Evolutionary conservation across 1,140 invertebrate genomes (phyloP), one percentile per base, ranked within the genome.

Genomic region (Tetragnatha versicolor): DNA sequence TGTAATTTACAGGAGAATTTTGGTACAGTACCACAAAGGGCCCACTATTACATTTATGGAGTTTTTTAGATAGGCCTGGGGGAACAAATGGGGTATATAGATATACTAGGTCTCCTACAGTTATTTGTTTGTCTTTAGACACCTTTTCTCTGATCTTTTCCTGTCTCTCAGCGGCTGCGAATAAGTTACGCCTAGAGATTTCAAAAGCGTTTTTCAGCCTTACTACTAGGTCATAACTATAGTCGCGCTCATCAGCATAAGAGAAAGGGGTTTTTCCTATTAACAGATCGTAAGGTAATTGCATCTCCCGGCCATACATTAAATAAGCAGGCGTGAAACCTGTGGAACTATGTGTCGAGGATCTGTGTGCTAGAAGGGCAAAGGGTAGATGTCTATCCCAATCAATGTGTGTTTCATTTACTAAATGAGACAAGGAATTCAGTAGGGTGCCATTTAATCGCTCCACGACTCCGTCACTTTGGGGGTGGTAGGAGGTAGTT

Each of bases 401-500:
- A 37, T 65, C 33, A 37, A 9, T 65, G 14, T 65, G 61, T 4
- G 17, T 9, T 10, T 20, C n/a, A 60, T 60, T 60, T 4, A 60
- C 55, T 31, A 31, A 31, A 31, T 60, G 27, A 35, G n/a, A 12
- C 14, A 3, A 61, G 6, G 7, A 25, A 27, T 61, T 61, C 20
- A 37, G 10, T 42, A 42, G 42, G 4, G 33, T 65, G 0, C 12
- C 14, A 37, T 65, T 3, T n/a, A 39, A 3, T 42, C 27, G 7
- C 42, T 65, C 61, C 42, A 29, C 37, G 17, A 37, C 12, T 65
- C 80, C 80, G 66, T 82, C 81, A 20, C 17, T 53, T 22, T 78
- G 51, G 2, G 81, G 81, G 14, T 79, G 55, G 31, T 66, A 82
- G 1, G 68, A 10, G 1, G 55, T 37, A 31, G 81, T 82, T 6